Percentiles rank a stretch among this genome's conserved stretches.
phyloP scores from a whole-genome alignment of 2,888 invertebrate species.

The Agrotis puta region DNA sequence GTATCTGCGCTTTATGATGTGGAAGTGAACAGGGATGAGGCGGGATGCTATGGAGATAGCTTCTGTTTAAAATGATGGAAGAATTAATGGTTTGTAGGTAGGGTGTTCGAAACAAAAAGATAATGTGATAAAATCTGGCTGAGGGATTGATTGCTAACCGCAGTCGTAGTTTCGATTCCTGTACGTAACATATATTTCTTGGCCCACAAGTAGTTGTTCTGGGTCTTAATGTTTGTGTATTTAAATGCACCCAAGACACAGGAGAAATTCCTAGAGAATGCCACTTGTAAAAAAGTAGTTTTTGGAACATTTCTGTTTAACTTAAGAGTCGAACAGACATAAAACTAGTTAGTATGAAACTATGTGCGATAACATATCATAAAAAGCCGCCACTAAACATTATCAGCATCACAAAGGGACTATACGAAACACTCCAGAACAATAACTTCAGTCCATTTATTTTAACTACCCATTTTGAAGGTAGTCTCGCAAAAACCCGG shows the following conservation, averaged over 20 bases:
- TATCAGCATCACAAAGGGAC: slow-evolving; percentile 15
- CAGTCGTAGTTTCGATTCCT: no score
- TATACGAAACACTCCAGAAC: slow-evolving; percentile 1
- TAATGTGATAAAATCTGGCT: no score
- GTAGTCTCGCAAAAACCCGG: slow-evolving; percentile 34
- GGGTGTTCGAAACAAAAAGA: background rate
- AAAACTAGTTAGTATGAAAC: slow-evolving; percentile 1
- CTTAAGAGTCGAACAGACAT: background rate
- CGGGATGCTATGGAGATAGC: background rate
- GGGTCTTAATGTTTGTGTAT: no score
- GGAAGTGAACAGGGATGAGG: slow-evolving; percentile 25
- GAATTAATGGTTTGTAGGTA: background rate
- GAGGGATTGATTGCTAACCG: no score
- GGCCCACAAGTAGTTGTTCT: no score
- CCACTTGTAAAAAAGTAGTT: no score
- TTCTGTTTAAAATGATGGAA: background rate
- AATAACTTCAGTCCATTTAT: slow-evolving; percentile 42
- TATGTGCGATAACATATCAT: background rate
- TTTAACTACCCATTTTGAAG: slow-evolving; percentile 36
- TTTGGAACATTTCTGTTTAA: no score
- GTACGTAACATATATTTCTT: no score
- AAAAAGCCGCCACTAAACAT: slow-evolving; percentile 13
- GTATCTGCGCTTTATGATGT: slow-evolving; percentile 60
- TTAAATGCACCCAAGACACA: no score
- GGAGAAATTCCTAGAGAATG: no score